A percentile compares a stretch with the other conserved stretches of the same genome.
Conservation (phyloP, 1,140 invertebrate species). For the Platyscapa corneri region DNA sequence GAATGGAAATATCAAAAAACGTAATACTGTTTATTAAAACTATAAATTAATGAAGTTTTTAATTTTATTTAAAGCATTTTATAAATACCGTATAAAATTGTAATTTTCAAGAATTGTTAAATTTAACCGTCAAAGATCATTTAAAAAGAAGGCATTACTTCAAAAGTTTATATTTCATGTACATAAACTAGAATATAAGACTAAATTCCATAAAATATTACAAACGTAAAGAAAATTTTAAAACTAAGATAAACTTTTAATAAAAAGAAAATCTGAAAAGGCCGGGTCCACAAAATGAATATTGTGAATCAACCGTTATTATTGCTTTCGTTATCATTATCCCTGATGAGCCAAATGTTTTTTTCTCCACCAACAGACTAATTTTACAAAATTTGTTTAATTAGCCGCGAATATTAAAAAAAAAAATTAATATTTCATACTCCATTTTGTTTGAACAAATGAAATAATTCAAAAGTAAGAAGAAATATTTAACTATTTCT, state of each 20-base stretch:
- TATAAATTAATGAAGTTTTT: too few species aligned
- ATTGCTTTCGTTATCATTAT: constrained; percentile 21
- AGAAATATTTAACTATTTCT: neutral
- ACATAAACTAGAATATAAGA: constrained; percentile 11
- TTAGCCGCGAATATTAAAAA: too few species aligned
- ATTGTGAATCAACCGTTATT: constrained; percentile 18
- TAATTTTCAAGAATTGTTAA: too few species aligned
- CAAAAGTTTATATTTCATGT: neutral
- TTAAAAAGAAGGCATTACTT: neutral
- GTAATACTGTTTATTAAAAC: too few species aligned
- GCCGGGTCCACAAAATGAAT: neutral
- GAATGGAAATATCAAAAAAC: too few species aligned
- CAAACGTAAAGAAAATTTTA: neutral
- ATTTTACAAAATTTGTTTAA: constrained; percentile 15
- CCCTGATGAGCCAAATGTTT: constrained; percentile 24
- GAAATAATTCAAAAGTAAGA: neutral
- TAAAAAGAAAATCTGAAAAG: neutral
- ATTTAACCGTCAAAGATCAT: neutral
- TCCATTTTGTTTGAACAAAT: neutral
- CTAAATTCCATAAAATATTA: neutral
- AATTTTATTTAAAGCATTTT: too few species aligned
- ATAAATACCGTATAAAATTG: too few species aligned
- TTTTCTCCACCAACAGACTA: constrained; percentile 11
- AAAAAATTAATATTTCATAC: too few species aligned
- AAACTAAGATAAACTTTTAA: neutral